These are phyloP conservation scores for Oryzias woworae DNA, from an alignment of 2,113 vertebrate genomes.

Conservation along the genomic window DNA sequence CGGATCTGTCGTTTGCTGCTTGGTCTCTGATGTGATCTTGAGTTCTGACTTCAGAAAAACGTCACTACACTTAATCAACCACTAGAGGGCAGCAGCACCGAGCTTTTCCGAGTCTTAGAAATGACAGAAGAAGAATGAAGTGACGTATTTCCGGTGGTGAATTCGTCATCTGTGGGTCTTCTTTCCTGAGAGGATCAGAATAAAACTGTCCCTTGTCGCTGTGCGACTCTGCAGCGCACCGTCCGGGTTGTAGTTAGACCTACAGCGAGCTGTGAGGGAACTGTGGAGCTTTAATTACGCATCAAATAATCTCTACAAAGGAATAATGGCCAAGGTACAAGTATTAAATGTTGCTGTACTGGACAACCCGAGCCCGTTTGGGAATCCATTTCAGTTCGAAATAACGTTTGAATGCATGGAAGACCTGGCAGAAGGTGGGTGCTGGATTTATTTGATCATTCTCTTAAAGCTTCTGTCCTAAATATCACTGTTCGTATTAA, in stretches of 20 bases:
- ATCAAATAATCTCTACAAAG: not conserved
- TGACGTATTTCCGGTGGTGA: constrained; percentile 47
- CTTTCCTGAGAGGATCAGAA: constrained; percentile 1
- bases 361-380: constrained; percentile 90
- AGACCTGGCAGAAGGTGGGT: constrained; percentile 86
- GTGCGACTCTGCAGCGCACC: no score
- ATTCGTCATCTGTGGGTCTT: constrained; percentile 9
- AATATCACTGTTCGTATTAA: no score
- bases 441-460: not conserved
- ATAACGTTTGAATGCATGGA: constrained; percentile 93
- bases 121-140: constrained; percentile 28
- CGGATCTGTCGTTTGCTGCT: no score
- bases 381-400: constrained; percentile 92
- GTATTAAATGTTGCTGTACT: constrained; percentile 87
- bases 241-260: not conserved
- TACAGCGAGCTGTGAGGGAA: not conserved
- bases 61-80: not conserved
- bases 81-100: constrained; percentile 8
- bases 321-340: constrained; percentile 88
- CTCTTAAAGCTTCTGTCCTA: no score
- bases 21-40: no score
- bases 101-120: rapidly evolving
- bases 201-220: not conserved
- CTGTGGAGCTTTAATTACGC: not conserved
- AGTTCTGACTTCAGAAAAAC: no score